Evolutionary conservation across 2,797 vertebrate genomes (phyloP), one percentile per base, ranked within the genome.

Genomic region (Malurus leucopterus): DNA sequence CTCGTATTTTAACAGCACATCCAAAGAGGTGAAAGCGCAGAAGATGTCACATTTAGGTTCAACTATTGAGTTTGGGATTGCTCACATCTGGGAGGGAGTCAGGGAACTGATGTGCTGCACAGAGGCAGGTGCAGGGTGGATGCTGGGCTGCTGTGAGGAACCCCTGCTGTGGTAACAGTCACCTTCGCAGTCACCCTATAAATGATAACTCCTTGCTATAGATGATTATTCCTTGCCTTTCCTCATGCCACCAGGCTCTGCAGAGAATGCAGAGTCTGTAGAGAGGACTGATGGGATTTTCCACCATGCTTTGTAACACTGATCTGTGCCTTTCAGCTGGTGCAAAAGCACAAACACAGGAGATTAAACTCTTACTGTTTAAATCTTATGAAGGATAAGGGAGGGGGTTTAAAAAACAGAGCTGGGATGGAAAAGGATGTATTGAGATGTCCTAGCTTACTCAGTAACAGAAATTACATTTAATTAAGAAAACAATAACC

Each of bases 401-500:
- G 15, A 54, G 4, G 24, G 14, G 10, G 9, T 6, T 34, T 78
- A 34, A 77, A 57, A 53, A 63, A 21, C 50, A 65, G 21, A 58
- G 21, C 13, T 72, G 44, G 5, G 2, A 61, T 21, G 20, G n/a
- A 67, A 49, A 75, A 69, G 20, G 21, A 69, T 49, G 8, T 6
- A 50, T 62, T 81, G 40, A 58, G 11, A 16, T 46, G 11, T 75
- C 32, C n/a, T 30, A 55, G 15, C 44, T 75, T 67, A 50, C 16
- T 44, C 51, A 67, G 63, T 5, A 59, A 34, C 26, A 87, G 55
- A 75, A 89, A 69, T 71, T 71, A 61, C 27, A 68, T 62, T 83
- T 87, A 90, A 80, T 87, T 77, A 72, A 63, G 58, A 77, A 73
- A 76, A 76, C 8, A 64, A 40, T 54, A 70, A 67, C n/a, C 12